Percentiles rank a stretch among this genome's conserved stretches.
phyloP scores from a whole-genome alignment of 2,888 invertebrate genomes.

The Ecliptopera silaceata region DNA sequence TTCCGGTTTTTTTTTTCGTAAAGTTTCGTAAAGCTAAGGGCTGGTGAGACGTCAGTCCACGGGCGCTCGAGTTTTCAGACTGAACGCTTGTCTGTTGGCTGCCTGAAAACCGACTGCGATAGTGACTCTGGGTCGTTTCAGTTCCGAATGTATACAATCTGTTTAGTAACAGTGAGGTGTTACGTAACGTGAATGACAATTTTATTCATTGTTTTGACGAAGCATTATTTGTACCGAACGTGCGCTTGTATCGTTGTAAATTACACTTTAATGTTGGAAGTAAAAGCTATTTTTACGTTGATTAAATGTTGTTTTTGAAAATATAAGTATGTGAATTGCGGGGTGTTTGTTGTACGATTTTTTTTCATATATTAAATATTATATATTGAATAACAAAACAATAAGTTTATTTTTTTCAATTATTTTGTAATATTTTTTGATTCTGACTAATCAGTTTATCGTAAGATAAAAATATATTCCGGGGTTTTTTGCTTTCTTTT shows the following conservation, averaged over 20 bases:
- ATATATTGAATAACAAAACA: no score
- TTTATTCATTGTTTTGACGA: not conserved
- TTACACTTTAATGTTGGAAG: not conserved
- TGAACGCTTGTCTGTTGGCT: conserved; percentile 42
- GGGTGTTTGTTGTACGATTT: no score
- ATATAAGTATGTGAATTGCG: no score
- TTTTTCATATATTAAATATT: not conserved
- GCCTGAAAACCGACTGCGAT: conserved; percentile 46
- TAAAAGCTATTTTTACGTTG: not conserved
- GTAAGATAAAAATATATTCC: no score
- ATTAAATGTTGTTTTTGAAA: not conserved
- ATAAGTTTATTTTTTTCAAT: no score
- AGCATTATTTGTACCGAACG: not conserved
- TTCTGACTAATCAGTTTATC: no score
- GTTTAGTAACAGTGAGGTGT: not conserved
- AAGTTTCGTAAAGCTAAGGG: conserved; percentile 43
- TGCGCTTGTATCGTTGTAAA: not conserved
- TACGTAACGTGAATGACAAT: not conserved
- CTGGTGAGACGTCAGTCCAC: conserved; percentile 42
- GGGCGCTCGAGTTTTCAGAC: conserved; percentile 51
- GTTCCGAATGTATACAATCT: not conserved
- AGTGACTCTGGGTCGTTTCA: conserved; percentile 1
- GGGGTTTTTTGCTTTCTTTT: no score
- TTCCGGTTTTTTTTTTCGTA: conserved; percentile 23
- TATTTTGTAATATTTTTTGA: no score